Percentiles rank a stretch among this genome's conserved stretches.
These are phyloP conservation scores for Maconellicoccus hirsutus DNA, from an alignment of 1,140 invertebrate species.

Conservation along the genomic window DNA sequence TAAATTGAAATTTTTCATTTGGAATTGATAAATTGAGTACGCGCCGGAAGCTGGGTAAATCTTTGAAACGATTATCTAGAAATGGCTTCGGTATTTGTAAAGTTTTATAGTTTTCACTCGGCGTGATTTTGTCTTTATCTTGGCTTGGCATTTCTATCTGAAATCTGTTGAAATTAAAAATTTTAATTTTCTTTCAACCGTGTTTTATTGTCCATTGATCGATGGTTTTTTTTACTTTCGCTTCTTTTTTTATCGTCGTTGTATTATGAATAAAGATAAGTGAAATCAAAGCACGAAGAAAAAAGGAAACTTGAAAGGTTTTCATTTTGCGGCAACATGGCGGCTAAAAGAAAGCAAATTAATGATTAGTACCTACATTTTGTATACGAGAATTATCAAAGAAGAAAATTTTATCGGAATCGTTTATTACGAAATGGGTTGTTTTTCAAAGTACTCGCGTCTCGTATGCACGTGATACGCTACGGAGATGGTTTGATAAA, in stretches of 20 bases:
- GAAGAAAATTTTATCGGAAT: conserved; percentile 10
- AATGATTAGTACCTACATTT: not conserved
- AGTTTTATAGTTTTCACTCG: not conserved
- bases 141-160: too few species aligned
- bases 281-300: too few species aligned
- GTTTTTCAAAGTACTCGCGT: not conserved
- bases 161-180: not conserved
- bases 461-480: not conserved
- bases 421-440: conserved; percentile 8
- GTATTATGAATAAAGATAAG: too few species aligned
- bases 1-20: conserved; percentile 1
- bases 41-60: not conserved
- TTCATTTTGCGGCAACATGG: too few species aligned
- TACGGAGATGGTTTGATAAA: not conserved
- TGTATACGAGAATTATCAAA: not conserved
- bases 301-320: too few species aligned
- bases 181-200: not conserved
- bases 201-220: not conserved
- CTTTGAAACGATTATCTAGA: not conserved
- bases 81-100: not conserved
- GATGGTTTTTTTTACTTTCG: too few species aligned
- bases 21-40: not conserved
- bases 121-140: too few species aligned
- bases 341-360: too few species aligned
- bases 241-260: too few species aligned